phyloP scores from a whole-genome alignment of 2,888 invertebrate genomes.

The Tigriopus californicus region DNA sequence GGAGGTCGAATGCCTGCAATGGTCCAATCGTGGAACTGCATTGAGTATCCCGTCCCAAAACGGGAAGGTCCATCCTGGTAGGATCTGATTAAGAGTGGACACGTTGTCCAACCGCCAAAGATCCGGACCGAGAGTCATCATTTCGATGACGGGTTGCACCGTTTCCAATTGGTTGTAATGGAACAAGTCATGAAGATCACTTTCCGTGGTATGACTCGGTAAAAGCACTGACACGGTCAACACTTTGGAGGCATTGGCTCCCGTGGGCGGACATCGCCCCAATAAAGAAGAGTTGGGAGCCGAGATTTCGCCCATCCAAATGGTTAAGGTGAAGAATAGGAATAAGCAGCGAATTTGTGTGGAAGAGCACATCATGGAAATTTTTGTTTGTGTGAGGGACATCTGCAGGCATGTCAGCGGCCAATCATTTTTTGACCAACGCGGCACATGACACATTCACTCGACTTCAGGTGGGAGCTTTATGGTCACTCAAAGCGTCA shows the following conservation, averaged over 20 bases:
- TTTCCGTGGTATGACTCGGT: background rate
- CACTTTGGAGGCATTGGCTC: background rate
- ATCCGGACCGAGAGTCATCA: conserved; percentile 37
- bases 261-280: too few species aligned
- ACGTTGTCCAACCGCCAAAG: background rate
- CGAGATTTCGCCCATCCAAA: too few species aligned
- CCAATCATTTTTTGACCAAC: background rate
- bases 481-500: too few species aligned
- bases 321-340: too few species aligned
- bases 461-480: too few species aligned
- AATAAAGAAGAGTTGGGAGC: too few species aligned
- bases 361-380: too few species aligned
- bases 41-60: conserved; percentile 50
- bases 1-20: conserved; percentile 42
- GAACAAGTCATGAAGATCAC: background rate
- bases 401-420: background rate
- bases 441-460: too few species aligned
- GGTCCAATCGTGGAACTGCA: conserved; percentile 59
- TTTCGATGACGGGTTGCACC: conserved; percentile 47
- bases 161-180: conserved; percentile 30
- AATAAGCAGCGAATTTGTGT: too few species aligned
- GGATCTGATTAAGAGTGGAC: conserved; percentile 16
- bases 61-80: conserved; percentile 47
- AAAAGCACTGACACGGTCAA: conserved; percentile 1
- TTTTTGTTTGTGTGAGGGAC: background rate